Base-by-base conservation (phyloP, 2,888 invertebrate genomes). In the Willowsia nigromaculata region DNA sequence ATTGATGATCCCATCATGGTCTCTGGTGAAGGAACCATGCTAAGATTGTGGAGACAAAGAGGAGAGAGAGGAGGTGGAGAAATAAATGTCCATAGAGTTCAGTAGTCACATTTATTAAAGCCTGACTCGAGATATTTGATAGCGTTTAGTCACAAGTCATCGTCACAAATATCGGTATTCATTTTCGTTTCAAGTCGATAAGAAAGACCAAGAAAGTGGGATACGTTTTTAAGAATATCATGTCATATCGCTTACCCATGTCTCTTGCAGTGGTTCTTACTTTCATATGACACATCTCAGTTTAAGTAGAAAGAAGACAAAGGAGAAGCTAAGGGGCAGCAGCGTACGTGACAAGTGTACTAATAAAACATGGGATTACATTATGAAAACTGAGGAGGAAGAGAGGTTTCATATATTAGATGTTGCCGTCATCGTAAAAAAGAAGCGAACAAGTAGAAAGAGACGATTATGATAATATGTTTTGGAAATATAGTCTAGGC, bases 271-370 rank as follows among this genome's bases (percentile, higher is more conserved):
- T 43, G 76, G 50, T 27, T 22, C 15, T 59, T 59, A 27, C 25
- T 50, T 50, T 76, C 50, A 76, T 76, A 50, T 76, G 76, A 76
- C 50, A 50, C 76, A 50, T 76, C 50, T 25, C 59, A 59, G 59
- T 59, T 59, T 59, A 11, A 59, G 25, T 27, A 59, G 59, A 25
- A 6, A 22, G n/a, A n/a, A n/a, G 27, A 18, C 25, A 15, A 50
- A 13, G 15, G 13, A 47, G 47, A 18, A 50, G 27, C 27, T 59
- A 9, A 59, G 27, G 22, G 27, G 27, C 27, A 30, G 15, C 15
- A 30, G 15, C 15, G 47, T 50, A 47, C 50, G 76, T 76, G 76
- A 50, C 30, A 11, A 47, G 76, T 30, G 25, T 76, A 27, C 76
- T 76, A 76, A 76, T 50, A 30, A 18, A 15, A 50, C 1, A 74